Conservation (phyloP, 2,888 invertebrate genomes). For the Prosopocoilus inquinatus region DNA sequence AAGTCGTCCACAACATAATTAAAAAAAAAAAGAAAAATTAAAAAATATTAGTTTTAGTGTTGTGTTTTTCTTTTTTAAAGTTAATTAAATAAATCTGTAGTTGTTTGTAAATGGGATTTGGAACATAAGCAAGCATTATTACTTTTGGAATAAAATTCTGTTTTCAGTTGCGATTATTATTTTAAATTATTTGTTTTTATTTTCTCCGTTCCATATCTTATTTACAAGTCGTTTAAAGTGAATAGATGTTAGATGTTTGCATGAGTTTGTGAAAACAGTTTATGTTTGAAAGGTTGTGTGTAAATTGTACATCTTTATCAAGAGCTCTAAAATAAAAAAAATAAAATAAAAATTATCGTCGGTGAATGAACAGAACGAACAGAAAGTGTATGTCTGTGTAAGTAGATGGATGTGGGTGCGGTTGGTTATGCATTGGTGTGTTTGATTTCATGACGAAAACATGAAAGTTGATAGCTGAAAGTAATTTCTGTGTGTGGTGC, state of each 20-base stretch:
- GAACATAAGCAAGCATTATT: conserved; percentile 7
- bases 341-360: not conserved
- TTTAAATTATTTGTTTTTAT: not conserved
- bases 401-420: not conserved
- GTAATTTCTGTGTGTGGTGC: conserved; percentile 14
- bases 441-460: too few relatives aligned
- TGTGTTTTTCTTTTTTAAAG: conserved; percentile 19
- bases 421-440: too few relatives aligned
- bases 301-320: conserved; percentile 3
- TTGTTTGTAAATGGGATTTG: conserved; percentile 14
- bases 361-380: not conserved
- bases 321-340: too few relatives aligned
- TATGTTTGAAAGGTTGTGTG: not conserved
- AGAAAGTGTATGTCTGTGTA: conserved; percentile 4
- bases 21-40: conserved; percentile 27
- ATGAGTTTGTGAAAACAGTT: conserved; percentile 3
- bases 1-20: conserved; percentile 22
- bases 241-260: conserved; percentile 10
- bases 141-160: not conserved
- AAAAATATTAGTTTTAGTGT: conserved; percentile 22
- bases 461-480: not conserved
- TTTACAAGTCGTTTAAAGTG: conserved; percentile 6
- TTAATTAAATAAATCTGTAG: conserved; percentile 16
- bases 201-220: conserved; percentile 10
- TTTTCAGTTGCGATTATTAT: conserved; percentile 4